Percentiles rank a stretch among this genome's conserved stretches.
These are phyloP conservation scores for Camptogramma bilineatum DNA, from an alignment of 2,888 invertebrate genomes.

Conservation along the genomic window DNA sequence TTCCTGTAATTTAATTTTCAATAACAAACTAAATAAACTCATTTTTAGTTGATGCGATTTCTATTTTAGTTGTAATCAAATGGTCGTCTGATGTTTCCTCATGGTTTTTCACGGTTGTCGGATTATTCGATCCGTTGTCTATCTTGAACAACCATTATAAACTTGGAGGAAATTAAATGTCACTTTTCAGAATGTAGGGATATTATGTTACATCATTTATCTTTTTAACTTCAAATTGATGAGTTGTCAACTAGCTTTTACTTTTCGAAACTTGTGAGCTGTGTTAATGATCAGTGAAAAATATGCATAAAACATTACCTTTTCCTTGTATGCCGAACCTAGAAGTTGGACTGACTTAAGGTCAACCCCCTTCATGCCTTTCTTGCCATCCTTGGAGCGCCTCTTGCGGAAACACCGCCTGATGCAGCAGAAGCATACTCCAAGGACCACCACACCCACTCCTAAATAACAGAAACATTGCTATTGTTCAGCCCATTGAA, in stretches of 20 bases:
- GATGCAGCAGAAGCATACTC: constrained; percentile 96
- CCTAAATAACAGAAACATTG: constrained; percentile 72
- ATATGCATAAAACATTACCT: constrained; percentile 88
- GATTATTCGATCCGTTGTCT: not conserved
- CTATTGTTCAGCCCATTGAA: no score
- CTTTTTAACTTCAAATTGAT: constrained; percentile 9
- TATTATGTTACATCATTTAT: not conserved
- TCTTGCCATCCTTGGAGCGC: constrained; percentile 97
- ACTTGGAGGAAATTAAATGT: not conserved
- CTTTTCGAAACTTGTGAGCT: constrained; percentile 18
- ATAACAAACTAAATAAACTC: no score
- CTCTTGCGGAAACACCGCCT: constrained; percentile 96
- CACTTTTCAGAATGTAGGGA: not conserved
- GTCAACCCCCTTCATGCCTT: constrained; percentile 97
- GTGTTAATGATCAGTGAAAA: constrained; percentile 23
- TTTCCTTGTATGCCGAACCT: constrained; percentile 98
- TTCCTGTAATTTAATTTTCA: constrained; percentile 8
- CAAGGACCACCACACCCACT: constrained; percentile 91
- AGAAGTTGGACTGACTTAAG: constrained; percentile 98
- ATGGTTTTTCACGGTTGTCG: not conserved
- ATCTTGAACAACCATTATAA: not conserved
- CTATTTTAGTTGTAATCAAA: not conserved
- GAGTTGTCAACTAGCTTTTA: constrained; percentile 6
- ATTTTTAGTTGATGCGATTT: not conserved
- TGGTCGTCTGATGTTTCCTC: not conserved